Base-by-base conservation (phyloP, 2,888 invertebrate species). In the Drosophila helvetica region DNA sequence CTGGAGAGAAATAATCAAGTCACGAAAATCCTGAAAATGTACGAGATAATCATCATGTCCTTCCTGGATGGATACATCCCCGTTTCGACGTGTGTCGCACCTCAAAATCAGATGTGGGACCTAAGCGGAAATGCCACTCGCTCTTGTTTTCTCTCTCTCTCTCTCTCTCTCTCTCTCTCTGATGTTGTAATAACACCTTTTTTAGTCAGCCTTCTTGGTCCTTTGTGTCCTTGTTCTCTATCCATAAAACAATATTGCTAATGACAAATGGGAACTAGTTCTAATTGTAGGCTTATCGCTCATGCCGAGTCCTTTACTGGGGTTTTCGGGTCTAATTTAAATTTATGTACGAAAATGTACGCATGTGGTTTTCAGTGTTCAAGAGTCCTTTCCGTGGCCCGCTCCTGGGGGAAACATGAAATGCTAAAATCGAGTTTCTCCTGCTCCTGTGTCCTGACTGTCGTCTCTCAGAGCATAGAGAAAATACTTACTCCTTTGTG, bases 1-100 rank as follows among this genome's bases (percentile, higher is more conserved):
- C n/a, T n/a, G 45, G 74, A 87, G 87, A 80, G 86, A 82, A 74
- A 76, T 83, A 50, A 54, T 76, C 80, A 79, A 76, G 75, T 75
- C 74, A 79, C 80, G 78, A 76, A 77, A 76, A 80, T 80, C 78
- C 80, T 77, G 83, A 75, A 38, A 85, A 79, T 58, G 83, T 59
- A 7, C 38, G n/a, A 83, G 80, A 83, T 85, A 86, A 85, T 85
- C 88, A 78, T 80, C 74, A 79, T 74, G 64, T 51, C 7, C 19
- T 27, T 10, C 42, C 52, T 22, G 8, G 17, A 27, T 33, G 4
- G 15, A 19, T 53, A 10, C 52, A 38, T 12, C 4, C 8, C 15
- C 52, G 15, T 18, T 18, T 19, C 51, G 30, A 10, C 10, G 18
- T 47, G 7, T 22, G 22, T 15, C 15, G 17, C 22, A 10, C 42